phyloP scores from a whole-genome alignment of 2,113 vertebrate genomes.

The Bos javanicus region DNA sequence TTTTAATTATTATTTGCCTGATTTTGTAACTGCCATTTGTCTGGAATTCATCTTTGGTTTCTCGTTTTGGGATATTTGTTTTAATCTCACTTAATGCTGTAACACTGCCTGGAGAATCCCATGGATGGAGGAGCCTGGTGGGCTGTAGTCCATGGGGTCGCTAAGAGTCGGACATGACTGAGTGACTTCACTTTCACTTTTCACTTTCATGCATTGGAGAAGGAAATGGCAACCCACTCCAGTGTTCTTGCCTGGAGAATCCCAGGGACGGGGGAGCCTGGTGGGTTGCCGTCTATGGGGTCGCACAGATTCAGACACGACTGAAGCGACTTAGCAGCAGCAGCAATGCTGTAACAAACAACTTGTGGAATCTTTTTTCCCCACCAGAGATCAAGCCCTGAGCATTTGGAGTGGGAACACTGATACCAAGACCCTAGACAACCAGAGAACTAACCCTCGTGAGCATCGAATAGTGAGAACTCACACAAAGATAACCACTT shows the following conservation, averaged over 20 bases:
- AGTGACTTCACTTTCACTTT: too few species aligned
- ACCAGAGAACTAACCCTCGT: not conserved
- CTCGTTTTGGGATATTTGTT: not conserved
- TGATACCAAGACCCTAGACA: not conserved
- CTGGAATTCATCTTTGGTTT: not conserved
- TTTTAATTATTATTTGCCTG: not conserved
- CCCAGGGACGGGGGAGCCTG: too few species aligned
- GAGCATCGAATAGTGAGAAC: not conserved
- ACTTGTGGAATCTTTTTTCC: not conserved
- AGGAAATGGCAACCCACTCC: too few species aligned
- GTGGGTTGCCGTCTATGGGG: too few species aligned
- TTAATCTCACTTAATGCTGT: not conserved
- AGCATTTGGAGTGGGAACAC: not conserved
- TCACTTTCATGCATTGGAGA: too few species aligned
- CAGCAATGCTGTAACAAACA: not conserved
- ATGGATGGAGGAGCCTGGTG: too few species aligned
- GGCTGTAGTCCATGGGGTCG: too few species aligned
- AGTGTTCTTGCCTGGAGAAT: too few species aligned
- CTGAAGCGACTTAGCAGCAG: too few species aligned
- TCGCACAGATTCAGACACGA: too few species aligned
- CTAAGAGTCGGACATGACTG: too few species aligned
- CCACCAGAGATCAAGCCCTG: not conserved
- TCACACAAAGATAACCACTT: not conserved
- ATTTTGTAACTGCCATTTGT: not conserved
- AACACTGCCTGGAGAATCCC: not conserved